phyloP scores from a whole-genome alignment of 35 echinoderm and acorn worm species.

The Ptychodera flava region DNA sequence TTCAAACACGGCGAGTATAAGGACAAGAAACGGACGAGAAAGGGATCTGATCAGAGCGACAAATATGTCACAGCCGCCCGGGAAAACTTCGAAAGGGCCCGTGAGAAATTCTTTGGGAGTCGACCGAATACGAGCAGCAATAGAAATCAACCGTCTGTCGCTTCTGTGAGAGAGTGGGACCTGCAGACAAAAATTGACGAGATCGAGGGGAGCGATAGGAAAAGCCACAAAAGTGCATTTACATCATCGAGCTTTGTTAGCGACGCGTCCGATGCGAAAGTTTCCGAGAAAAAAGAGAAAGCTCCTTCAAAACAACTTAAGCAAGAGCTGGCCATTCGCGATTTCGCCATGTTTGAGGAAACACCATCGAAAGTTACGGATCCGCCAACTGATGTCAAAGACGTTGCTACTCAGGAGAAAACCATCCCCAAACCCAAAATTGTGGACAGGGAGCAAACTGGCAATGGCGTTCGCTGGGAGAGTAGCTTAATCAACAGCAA shows the following conservation, averaged over 20 bases:
- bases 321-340: too few relatives aligned
- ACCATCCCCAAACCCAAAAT: background rate
- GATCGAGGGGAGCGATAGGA: background rate
- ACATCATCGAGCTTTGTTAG: too few relatives aligned
- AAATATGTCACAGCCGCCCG: background rate
- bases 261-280: too few relatives aligned
- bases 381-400: too few relatives aligned
- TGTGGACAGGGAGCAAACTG: background rate
- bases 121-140: background rate
- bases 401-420: background rate
- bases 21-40: background rate
- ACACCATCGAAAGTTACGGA: too few relatives aligned
- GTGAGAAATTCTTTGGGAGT: background rate
- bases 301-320: too few relatives aligned
- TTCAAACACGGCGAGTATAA: background rate
- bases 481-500: background rate
- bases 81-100: background rate
- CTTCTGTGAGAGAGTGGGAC: background rate
- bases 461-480: background rate
- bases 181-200: background rate
- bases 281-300: too few relatives aligned
- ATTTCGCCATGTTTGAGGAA: too few relatives aligned
- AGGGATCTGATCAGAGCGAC: background rate
- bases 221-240: too few relatives aligned
- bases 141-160: background rate